Evolutionary conservation across 2,113 vertebrate genomes (phyloP).

Genomic region (Nyctibius bracteatus): DNA sequence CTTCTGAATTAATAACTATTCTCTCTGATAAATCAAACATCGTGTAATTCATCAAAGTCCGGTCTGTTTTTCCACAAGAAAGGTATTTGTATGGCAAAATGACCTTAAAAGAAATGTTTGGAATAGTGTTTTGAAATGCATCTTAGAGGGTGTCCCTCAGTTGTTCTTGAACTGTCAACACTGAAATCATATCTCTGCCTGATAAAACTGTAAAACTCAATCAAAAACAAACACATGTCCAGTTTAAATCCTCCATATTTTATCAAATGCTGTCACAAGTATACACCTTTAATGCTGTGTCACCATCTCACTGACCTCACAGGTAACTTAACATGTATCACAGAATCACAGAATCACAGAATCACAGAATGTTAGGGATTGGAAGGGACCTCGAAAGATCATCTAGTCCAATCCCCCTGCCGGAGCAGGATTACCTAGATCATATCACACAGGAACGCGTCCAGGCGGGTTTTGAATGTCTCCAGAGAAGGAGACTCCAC

Average conservation of each 20-base stretch:
- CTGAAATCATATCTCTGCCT: not conserved
- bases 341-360: too few species aligned
- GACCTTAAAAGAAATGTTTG: not conserved
- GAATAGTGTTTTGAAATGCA: not conserved
- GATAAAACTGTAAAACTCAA: not conserved
- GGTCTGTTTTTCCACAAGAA: not conserved
- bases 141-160: not conserved
- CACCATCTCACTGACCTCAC: not conserved
- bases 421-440: too few species aligned
- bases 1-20: not conserved
- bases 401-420: too few species aligned
- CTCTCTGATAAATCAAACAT: not conserved
- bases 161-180: not conserved
- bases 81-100: not conserved
- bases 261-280: not conserved
- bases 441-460: too few species aligned
- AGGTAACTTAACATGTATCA: not conserved
- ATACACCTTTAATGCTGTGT: not conserved
- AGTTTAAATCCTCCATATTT: not conserved
- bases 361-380: too few species aligned
- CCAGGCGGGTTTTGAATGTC: too few species aligned
- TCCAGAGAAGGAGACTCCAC: too few species aligned
- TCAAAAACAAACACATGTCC: not conserved
- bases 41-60: not conserved
- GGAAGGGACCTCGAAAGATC: too few species aligned